phyloP scores from a whole-genome alignment of 2,113 vertebrate genomes.

The Haemorhous mexicanus region DNA sequence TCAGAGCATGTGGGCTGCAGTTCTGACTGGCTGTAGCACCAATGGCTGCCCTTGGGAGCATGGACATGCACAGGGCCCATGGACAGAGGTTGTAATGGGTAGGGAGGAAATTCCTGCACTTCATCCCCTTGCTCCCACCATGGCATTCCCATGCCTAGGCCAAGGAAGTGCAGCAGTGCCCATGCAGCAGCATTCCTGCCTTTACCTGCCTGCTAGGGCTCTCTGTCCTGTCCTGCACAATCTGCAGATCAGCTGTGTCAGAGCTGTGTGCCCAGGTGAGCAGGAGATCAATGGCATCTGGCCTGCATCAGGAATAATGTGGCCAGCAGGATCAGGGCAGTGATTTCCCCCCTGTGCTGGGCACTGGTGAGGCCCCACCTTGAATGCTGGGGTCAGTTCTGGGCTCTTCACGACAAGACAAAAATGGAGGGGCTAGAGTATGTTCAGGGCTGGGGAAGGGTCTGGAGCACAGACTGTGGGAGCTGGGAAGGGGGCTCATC shows the following conservation, averaged over 20 bases:
- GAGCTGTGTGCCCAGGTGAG: neutral
- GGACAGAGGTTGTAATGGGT: neutral
- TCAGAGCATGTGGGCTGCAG: neutral
- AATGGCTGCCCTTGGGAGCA: neutral
- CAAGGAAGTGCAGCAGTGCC: neutral
- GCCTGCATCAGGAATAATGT: neutral
- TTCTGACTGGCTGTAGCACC: neutral
- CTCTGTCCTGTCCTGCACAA: neutral
- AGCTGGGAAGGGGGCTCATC: neutral
- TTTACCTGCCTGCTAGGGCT: neutral
- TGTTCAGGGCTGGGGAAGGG: neutral
- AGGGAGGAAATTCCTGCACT: neutral
- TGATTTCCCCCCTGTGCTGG: neutral
- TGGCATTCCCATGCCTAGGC: neutral
- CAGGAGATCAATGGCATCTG: neutral
- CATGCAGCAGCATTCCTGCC: accelerated
- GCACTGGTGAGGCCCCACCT: neutral
- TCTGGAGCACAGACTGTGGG: neutral
- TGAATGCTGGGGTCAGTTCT: neutral
- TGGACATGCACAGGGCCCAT: accelerated
- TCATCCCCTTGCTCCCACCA: neutral
- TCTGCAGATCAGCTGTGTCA: neutral
- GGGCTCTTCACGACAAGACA: no score
- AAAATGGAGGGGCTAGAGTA: neutral
- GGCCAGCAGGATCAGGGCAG: neutral